phyloP scores from a whole-genome alignment of 2,888 invertebrate genomes.

The Megaustenia siamemsis region DNA sequence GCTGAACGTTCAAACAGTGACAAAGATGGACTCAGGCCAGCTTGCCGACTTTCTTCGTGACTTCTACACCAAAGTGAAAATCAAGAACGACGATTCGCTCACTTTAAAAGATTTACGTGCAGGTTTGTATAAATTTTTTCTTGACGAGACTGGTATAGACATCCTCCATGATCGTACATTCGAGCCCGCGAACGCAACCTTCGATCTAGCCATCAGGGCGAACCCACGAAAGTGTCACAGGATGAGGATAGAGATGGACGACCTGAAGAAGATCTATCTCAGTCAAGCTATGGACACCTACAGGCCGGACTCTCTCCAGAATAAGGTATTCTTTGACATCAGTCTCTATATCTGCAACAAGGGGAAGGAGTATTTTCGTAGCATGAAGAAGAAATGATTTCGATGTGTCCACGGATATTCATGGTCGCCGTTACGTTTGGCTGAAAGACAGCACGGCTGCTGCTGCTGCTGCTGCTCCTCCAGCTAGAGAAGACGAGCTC shows the following conservation, averaged over 20 bases:
- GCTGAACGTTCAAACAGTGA: conserved; percentile 65
- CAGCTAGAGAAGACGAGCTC: conserved; percentile 48
- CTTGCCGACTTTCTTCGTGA: conserved; percentile 70
- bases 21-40: conserved; percentile 65
- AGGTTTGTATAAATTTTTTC: conserved; percentile 70
- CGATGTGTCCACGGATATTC: conserved; percentile 67
- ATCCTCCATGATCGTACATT: conserved; percentile 67
- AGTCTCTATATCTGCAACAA: conserved; percentile 73
- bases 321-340: conserved; percentile 75
- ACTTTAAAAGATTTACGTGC: conserved; percentile 64
- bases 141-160: conserved; percentile 67
- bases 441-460: conserved; percentile 62
- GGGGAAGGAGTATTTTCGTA: conserved; percentile 72
- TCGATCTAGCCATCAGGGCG: conserved; percentile 64
- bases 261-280: conserved; percentile 71
- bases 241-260: conserved; percentile 70
- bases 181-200: conserved; percentile 65
- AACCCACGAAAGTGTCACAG: conserved; percentile 68
- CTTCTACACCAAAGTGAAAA: conserved; percentile 68
- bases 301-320: conserved; percentile 72
- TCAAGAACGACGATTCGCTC: conserved; percentile 60
- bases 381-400: conserved; percentile 74
- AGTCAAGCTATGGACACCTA: conserved; percentile 70
- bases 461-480: no score
- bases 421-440: conserved; percentile 70